A percentile compares a stretch with the other conserved stretches of the same genome.
These are phyloP conservation scores for Percina caprodes DNA, from an alignment of 2,113 vertebrate species.

Conservation along the genomic window DNA sequence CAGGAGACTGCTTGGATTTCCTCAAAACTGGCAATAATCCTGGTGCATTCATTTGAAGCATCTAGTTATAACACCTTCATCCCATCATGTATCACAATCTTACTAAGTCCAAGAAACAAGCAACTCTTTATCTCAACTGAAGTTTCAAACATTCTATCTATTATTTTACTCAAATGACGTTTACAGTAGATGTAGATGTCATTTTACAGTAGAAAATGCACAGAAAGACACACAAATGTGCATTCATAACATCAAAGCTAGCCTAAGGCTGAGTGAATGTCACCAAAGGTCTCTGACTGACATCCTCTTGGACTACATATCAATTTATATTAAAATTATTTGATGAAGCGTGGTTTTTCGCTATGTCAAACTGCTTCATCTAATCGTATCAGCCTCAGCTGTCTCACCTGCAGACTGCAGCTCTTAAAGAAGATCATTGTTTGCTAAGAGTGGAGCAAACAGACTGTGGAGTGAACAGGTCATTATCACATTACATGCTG, in stretches of 20 bases:
- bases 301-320: neutral
- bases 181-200: too few relatives aligned
- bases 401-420: constrained; percentile 55
- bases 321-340: constrained; percentile 6
- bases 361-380: constrained; percentile 20
- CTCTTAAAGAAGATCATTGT: constrained; percentile 50
- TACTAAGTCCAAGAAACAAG: neutral
- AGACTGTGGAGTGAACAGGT: constrained; percentile 53
- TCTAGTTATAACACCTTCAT: neutral
- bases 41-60: neutral
- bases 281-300: neutral
- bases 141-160: neutral
- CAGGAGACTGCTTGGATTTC: constrained; percentile 27
- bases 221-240: neutral
- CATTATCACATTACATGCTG: constrained; percentile 54
- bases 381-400: constrained; percentile 52
- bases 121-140: neutral
- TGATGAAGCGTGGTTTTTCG: neutral
- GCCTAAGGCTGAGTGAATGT: constrained; percentile 1
- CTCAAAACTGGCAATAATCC: constrained; percentile 27
- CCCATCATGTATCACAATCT: too few relatives aligned
- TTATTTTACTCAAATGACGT: neutral
- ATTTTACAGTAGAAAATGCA: neutral
- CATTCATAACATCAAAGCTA: neutral
- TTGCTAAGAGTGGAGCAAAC: constrained; percentile 68